Conservation (phyloP, 2,888 invertebrate genomes). For the Xiphydria camelus region DNA sequence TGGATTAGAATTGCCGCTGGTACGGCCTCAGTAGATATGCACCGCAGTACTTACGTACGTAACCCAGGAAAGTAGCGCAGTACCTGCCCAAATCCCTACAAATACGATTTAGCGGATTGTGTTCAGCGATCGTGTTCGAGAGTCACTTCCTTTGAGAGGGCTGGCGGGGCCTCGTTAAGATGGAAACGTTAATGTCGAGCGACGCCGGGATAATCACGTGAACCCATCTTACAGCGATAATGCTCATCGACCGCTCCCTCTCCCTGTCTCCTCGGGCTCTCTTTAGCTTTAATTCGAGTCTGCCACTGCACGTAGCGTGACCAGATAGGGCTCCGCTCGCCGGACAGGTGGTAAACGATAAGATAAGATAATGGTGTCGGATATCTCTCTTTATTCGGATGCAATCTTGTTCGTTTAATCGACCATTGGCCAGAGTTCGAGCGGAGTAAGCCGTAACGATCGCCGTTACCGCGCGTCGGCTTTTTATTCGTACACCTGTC, state of each 20-base stretch:
- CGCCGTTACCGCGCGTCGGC: too few relatives aligned
- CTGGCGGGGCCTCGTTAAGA: conserved; percentile 12
- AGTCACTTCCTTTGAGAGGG: background rate
- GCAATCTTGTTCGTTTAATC: conserved; percentile 29
- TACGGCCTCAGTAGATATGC: too few relatives aligned
- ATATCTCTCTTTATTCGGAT: conserved; percentile 34
- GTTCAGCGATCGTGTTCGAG: too few relatives aligned
- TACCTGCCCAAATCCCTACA: too few relatives aligned
- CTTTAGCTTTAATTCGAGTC: background rate
- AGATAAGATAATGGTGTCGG: conserved; percentile 32
- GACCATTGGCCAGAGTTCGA: conserved; percentile 4
- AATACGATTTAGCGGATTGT: too few relatives aligned
- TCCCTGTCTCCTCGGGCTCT: conserved; percentile 31
- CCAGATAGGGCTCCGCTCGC: conserved; percentile 31
- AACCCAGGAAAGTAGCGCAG: too few relatives aligned
- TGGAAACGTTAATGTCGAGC: conserved; percentile 35
- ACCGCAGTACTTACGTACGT: too few relatives aligned
- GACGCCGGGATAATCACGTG: conserved; percentile 24
- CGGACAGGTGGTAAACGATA: conserved; percentile 33
- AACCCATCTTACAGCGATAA: conserved; percentile 36
- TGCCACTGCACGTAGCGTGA: conserved; percentile 31
- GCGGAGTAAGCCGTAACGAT: too few relatives aligned
- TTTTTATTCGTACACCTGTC: too few relatives aligned
- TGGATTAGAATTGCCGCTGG: too few relatives aligned
- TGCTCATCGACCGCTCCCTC: conserved; percentile 29